A percentile compares a stretch with the other conserved stretches of the same genome.
These are phyloP conservation scores for Lochmaea crataegi DNA, from an alignment of 2,888 invertebrate species.

Conservation along the genomic window DNA sequence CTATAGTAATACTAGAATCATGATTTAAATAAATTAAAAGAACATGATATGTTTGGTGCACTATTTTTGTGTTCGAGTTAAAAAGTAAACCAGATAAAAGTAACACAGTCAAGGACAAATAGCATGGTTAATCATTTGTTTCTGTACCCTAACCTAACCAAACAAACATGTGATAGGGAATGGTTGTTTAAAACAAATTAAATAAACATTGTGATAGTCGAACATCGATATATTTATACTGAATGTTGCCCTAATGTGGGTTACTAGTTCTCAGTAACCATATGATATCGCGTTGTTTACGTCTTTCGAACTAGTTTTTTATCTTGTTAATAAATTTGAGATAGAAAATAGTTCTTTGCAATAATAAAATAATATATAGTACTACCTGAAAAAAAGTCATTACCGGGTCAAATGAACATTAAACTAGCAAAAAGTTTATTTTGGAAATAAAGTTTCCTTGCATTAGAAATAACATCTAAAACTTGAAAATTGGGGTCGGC, in stretches of 20 bases:
- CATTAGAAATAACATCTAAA: too few relatives aligned
- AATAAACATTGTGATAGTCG: slow-evolving; percentile 48
- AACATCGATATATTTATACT: slow-evolving; percentile 30
- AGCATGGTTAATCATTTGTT: slow-evolving; percentile 31
- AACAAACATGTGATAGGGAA: slow-evolving; percentile 43
- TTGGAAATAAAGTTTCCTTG: too few relatives aligned
- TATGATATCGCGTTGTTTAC: slow-evolving; percentile 6
- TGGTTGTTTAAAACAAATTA: slow-evolving; percentile 50
- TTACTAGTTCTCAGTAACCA: slow-evolving; percentile 23
- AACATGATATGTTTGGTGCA: not conserved
- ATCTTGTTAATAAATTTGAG: not conserved
- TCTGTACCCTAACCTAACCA: slow-evolving; percentile 41
- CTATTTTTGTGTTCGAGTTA: not conserved
- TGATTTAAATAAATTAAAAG: not conserved
- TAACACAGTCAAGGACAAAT: slow-evolving; percentile 30
- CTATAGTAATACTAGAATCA: too few relatives aligned
- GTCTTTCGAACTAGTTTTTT: not conserved
- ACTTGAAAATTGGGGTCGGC: too few relatives aligned
- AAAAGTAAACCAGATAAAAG: slow-evolving; percentile 26
- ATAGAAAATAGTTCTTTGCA: not conserved
- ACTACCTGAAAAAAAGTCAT: too few relatives aligned
- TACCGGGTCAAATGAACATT: too few relatives aligned
- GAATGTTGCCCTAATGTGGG: slow-evolving; percentile 28
- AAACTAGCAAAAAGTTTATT: too few relatives aligned
- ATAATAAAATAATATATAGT: too few relatives aligned